These are phyloP conservation scores for Centropristis striata DNA, from an alignment of 2,113 vertebrate species.

Conservation along the genomic window DNA sequence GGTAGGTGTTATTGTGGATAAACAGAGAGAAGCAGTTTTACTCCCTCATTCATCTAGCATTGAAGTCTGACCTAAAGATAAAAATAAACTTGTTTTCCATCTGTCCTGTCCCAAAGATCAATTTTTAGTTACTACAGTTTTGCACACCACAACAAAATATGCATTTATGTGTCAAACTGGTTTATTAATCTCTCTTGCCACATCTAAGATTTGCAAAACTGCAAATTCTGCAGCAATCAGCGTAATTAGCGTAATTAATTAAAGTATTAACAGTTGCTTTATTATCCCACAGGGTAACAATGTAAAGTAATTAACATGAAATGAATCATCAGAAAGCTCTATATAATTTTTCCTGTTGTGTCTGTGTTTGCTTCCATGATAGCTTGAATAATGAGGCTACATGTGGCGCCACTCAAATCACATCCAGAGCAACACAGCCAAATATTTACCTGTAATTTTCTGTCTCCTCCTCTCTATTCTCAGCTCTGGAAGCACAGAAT, in stretches of 20 bases:
- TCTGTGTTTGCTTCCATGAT: constrained; percentile 10
- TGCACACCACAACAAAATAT: not conserved
- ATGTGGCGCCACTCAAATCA: constrained; percentile 47
- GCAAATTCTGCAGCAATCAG: not conserved
- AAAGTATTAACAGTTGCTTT: not conserved
- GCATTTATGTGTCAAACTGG: not conserved
- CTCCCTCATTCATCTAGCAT: not conserved
- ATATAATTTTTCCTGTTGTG: not conserved
- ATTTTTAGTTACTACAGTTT: not conserved
- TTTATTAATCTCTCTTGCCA: not conserved
- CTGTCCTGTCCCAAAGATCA: not conserved
- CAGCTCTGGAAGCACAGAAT: constrained; percentile 80
- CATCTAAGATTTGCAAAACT: not conserved
- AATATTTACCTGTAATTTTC: constrained; percentile 74
- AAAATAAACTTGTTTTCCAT: not conserved
- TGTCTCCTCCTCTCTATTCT: constrained; percentile 67
- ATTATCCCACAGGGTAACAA: not conserved
- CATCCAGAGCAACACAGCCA: constrained; percentile 44
- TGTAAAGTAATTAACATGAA: not conserved
- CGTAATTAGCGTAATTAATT: not conserved
- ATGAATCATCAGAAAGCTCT: not conserved
- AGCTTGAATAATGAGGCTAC: constrained; percentile 32
- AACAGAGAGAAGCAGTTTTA: constrained; percentile 51
- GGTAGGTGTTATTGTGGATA: constrained; percentile 67
- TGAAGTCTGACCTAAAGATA: not conserved